These are phyloP conservation scores for Lepus townsendii DNA, from an alignment of 2,797 vertebrate genomes.

Conservation along the genomic window DNA sequence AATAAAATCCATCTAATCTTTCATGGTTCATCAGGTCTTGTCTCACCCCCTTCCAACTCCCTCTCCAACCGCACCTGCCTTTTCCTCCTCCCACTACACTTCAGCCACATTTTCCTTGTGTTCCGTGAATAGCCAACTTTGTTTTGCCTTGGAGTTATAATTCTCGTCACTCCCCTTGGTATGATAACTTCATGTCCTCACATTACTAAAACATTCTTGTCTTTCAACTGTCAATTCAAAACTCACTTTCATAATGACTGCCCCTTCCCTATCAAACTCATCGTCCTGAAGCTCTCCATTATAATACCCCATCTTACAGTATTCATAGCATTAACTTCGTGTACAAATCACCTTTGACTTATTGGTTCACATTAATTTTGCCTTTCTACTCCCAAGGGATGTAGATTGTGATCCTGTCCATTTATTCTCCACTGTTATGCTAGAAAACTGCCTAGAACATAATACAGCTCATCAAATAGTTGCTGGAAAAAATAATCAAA, in stretches of 20 bases:
- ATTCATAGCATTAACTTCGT: neutral
- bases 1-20: neutral
- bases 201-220: neutral
- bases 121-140: neutral
- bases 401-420: neutral
- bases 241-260: neutral
- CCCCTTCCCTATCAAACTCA: neutral
- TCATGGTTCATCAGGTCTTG: neutral
- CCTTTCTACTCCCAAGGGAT: neutral
- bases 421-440: neutral
- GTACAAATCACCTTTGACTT: neutral
- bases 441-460: neutral
- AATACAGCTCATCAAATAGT: neutral
- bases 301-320: neutral
- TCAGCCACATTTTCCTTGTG: neutral
- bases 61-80: too few relatives aligned
- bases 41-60: neutral
- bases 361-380: neutral
- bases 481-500: constrained; percentile 20
- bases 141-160: too few relatives aligned
- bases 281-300: neutral
- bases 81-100: neutral
- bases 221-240: neutral
- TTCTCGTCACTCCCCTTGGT: neutral
- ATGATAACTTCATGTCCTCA: neutral